Evolutionary conservation across 2,888 invertebrate species (phyloP).

Genomic region (Polia nebulosa): DNA sequence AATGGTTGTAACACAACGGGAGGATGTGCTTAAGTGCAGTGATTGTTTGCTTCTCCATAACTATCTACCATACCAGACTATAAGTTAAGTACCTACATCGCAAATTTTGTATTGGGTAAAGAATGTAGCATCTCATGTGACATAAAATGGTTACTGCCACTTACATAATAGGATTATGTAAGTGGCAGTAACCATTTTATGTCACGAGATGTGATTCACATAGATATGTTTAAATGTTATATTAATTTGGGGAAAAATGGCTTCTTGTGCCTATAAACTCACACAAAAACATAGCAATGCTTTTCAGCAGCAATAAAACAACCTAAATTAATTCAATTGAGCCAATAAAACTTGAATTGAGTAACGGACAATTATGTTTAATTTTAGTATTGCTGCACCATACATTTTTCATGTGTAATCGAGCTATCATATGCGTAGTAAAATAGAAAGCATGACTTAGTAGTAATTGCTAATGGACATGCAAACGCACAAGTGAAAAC

Average conservation of each 20-base stretch:
- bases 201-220: no score
- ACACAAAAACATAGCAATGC: background rate
- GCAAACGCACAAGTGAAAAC: constrained; percentile 56
- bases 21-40: background rate
- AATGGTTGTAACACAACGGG: background rate
- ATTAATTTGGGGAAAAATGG: background rate
- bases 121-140: no score
- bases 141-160: no score
- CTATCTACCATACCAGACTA: no score
- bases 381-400: constrained; percentile 5
- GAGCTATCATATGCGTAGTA: constrained; percentile 18
- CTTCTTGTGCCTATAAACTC: background rate
- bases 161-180: no score
- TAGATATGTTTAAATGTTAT: no score
- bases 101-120: no score
- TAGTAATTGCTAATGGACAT: constrained; percentile 51
- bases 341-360: constrained; percentile 6
- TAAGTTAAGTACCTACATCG: no score
- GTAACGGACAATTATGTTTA: constrained; percentile 1
- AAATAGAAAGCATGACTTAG: constrained; percentile 58
- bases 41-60: background rate
- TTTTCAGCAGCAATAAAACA: background rate
- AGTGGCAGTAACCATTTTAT: no score
- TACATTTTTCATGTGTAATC: constrained; percentile 22
- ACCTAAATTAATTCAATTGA: background rate